Base-by-base conservation (phyloP, 2,113 vertebrate genomes). In the Rhipidura dahli region DNA sequence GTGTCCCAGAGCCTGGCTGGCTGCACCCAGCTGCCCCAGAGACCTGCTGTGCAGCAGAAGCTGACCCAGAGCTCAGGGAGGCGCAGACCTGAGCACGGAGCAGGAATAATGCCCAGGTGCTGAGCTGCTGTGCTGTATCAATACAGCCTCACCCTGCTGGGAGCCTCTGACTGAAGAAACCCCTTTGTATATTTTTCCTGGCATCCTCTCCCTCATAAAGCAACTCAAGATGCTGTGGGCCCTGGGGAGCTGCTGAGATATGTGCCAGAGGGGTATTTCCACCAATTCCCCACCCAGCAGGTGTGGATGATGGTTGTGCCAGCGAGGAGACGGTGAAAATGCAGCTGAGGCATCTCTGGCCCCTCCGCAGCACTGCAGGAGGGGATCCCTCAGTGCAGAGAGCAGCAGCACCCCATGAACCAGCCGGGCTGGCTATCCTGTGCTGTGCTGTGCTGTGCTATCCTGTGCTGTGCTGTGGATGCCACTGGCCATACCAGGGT, bases 101-200 rank as follows among this genome's bases (percentile, higher is more conserved):
- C 0, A 0, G 51, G 40, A 79, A 22, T 53, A 75, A 64, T 0
- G 0, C 28, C 31, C 61, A 24, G 65, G 66, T 65, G n/a, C 44
- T 82, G 73, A 79, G 63, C 53, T 65, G 83, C 31, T 76, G 77
- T 54, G 50, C 54, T 59, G 0, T 4, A 27, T 3, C 42, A 42
- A 7, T n/a, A 20, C 51, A 84, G 65, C 31, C 69, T 71, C 80
- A 64, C 26, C 73, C 81, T 78, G 16, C 73, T 44, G 44, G 16
- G 22, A 64, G 40, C 23, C 53, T 61, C 68, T 73, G 47, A 30
- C 2, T 0, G 39, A 79, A 45, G 4, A 71, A 15, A 71, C 65
- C 27, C 68, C 31, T 7, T 1, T 49, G 47, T n/a, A 2, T 77
- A n/a, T 64, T 94, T 93, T 89, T 91, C 59, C 72, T 93, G 91